Evolutionary conservation across 2,113 vertebrate genomes (phyloP).

Genomic region (Erythrolamprus reginae): DNA sequence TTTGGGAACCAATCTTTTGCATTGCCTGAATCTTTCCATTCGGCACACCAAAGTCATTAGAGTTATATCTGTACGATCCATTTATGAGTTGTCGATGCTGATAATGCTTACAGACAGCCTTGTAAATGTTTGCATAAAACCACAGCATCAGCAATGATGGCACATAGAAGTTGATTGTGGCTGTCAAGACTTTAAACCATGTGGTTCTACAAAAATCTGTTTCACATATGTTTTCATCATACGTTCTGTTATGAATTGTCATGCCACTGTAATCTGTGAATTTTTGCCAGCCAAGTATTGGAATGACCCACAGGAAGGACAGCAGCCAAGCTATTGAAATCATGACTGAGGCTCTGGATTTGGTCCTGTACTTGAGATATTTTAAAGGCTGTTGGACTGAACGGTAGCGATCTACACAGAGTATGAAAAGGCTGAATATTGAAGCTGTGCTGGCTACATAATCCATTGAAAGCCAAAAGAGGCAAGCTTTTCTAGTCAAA

Average conservation of each 20-base stretch:
- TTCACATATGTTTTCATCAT: slow-evolving; percentile 72
- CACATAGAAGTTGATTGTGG: slow-evolving; percentile 89
- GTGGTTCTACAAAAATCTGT: slow-evolving; percentile 86
- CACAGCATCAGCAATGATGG: slow-evolving; percentile 89
- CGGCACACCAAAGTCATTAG: neutral
- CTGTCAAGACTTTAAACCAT: slow-evolving; percentile 91
- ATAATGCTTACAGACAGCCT: slow-evolving; percentile 78
- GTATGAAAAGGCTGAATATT: slow-evolving; percentile 88
- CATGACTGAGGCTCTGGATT: slow-evolving; percentile 75
- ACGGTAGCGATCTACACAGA: slow-evolving; percentile 90
- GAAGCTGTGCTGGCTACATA: slow-evolving; percentile 95
- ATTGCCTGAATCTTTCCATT: slow-evolving; percentile 15
- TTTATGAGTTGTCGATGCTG: slow-evolving; percentile 75
- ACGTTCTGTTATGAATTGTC: slow-evolving; percentile 3
- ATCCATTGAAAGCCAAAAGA: slow-evolving; percentile 98
- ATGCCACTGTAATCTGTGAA: slow-evolving; percentile 63
- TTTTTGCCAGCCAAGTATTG: slow-evolving; percentile 85
- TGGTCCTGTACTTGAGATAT: slow-evolving; percentile 89
- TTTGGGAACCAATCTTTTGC: slow-evolving; percentile 21
- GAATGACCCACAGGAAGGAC: slow-evolving; percentile 86
- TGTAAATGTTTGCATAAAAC: slow-evolving; percentile 88
- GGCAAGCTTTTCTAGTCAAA: slow-evolving; percentile 77
- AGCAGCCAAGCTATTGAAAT: slow-evolving; percentile 86
- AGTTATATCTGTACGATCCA: slow-evolving; percentile 47
- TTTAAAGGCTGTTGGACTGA: slow-evolving; percentile 85